Evolutionary conservation across 2,113 vertebrate genomes (phyloP), one percentile per base, ranked within the genome.

Genomic region (Anhinga anhinga): DNA sequence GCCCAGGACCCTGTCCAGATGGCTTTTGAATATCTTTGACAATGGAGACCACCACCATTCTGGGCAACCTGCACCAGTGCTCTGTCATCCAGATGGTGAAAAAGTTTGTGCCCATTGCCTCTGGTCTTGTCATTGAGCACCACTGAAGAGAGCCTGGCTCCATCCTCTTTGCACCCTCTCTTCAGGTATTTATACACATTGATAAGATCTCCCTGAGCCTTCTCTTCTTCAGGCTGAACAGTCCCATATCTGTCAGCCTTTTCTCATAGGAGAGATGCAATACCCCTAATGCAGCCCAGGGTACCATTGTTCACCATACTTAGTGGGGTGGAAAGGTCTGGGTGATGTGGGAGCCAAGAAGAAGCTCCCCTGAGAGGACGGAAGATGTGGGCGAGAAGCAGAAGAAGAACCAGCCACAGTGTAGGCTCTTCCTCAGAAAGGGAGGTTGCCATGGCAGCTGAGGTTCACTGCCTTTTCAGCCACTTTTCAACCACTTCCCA

Each of bases 401-500:
- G 91, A 96, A 96, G 89, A 92, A 93, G 69, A 92, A 78, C 55
- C 29, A 94, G 70, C 36, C 44, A n/a, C 85, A 65, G 11, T 0
- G 1, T 7, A 65, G 42, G n/a, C 9, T 79, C 42, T 94, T 95
- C 82, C 88, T 88, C 90, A 83, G 79, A 92, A 70, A 65, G 55
- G 5, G 53, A 89, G 34, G 85, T 91, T 97, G 49, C 52, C 70
- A 82, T 79, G 52, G 88, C 72, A 95, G 56, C 47, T 90, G 78
- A 79, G 44, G 84, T 90, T 96, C 26, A 34, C 30, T 87, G 52
- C 58, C 17, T 80, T 79, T 90, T 71, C 45, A 34, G 23, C 73
- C 67, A 53, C 88, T 69, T 95, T 86, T 92, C 44, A 87, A 27
- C 53, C 77, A 88, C 79, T 94, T 96, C 80, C 55, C 56, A 27